Percentiles rank a stretch among this genome's conserved stretches.
Evolutionary conservation across 2,797 vertebrate species (phyloP).

Genomic region (Pseudomugil tenellus): DNA sequence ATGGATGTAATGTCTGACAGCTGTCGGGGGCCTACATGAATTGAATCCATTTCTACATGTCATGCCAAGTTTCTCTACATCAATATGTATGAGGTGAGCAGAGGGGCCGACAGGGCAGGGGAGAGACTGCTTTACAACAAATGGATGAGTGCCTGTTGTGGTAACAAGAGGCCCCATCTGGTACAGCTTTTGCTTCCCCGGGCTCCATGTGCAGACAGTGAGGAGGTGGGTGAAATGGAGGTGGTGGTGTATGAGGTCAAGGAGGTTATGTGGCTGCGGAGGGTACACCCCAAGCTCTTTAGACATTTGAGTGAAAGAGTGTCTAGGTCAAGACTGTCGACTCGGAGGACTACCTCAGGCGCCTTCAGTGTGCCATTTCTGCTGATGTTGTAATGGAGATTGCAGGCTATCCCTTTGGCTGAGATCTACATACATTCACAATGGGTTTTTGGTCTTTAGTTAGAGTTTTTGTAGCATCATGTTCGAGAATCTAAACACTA

Average conservation of each 20-base stretch:
- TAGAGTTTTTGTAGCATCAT: not conserved
- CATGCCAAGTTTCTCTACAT: conserved; percentile 73
- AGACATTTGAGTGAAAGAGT: conserved; percentile 60
- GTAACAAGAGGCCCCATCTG: conserved; percentile 76
- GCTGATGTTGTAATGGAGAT: conserved; percentile 34
- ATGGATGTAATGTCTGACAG: conserved; percentile 81
- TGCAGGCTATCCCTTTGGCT: conserved; percentile 29
- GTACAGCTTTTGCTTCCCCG: conserved; percentile 60
- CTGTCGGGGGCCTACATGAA: conserved; percentile 69
- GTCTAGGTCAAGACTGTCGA: conserved; percentile 60
- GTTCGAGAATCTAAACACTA: not conserved
- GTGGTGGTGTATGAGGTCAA: conserved; percentile 27
- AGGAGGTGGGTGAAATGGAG: conserved; percentile 22
- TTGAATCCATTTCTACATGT: conserved; percentile 64
- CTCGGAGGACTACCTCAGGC: conserved; percentile 38
- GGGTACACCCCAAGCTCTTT: conserved; percentile 53
- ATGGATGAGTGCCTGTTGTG: conserved; percentile 66
- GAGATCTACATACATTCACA: not conserved
- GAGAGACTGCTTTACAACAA: conserved; percentile 53
- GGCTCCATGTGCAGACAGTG: conserved; percentile 59
- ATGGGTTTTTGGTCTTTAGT: not conserved
- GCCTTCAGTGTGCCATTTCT: conserved; percentile 52
- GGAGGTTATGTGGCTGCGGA: conserved; percentile 44
- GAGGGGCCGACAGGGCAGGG: conserved; percentile 48
- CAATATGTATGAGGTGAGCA: conserved; percentile 71